Evolutionary conservation across 1,140 invertebrate genomes (phyloP).

Genomic region (Cecropterus lyciades): DNA sequence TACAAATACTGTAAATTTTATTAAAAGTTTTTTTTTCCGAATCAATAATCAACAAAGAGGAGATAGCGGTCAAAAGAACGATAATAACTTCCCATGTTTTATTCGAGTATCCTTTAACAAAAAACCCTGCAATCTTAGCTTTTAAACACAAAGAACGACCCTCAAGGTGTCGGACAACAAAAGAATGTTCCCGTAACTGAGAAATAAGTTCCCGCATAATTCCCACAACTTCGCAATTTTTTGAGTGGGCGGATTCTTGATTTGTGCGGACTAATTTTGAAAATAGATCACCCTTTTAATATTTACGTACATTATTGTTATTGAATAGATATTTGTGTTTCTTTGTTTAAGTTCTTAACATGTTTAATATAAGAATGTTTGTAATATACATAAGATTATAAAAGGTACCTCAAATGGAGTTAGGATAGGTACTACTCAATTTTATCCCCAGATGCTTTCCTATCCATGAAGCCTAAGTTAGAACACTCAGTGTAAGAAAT

Average conservation of each 20-base stretch:
- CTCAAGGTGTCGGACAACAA: conserved; percentile 64
- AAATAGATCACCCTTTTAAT: conserved; percentile 7
- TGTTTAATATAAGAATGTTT: no score
- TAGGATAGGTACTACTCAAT: no score
- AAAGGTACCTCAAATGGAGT: no score
- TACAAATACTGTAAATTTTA: background rate
- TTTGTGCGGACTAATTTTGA: conserved; percentile 13
- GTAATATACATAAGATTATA: no score
- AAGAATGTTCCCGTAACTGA: conserved; percentile 62
- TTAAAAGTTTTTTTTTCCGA: no score
- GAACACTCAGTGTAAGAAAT: no score
- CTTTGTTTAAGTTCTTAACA: no score
- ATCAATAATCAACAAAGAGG: background rate
- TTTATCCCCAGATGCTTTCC: no score
- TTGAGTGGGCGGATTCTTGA: conserved; percentile 41
- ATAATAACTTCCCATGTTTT: conserved; percentile 39
- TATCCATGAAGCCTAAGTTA: no score
- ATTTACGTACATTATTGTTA: no score
- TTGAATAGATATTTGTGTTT: no score
- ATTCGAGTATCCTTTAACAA: conserved; percentile 59
- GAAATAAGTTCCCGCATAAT: conserved; percentile 60
- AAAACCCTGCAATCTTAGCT: conserved; percentile 58
- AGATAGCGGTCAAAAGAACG: conserved; percentile 15
- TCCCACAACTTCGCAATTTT: conserved; percentile 65
- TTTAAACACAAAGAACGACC: conserved; percentile 56